Evolutionary conservation across 2,797 vertebrate species (phyloP).

Genomic region (Pangasius mekongensis): DNA sequence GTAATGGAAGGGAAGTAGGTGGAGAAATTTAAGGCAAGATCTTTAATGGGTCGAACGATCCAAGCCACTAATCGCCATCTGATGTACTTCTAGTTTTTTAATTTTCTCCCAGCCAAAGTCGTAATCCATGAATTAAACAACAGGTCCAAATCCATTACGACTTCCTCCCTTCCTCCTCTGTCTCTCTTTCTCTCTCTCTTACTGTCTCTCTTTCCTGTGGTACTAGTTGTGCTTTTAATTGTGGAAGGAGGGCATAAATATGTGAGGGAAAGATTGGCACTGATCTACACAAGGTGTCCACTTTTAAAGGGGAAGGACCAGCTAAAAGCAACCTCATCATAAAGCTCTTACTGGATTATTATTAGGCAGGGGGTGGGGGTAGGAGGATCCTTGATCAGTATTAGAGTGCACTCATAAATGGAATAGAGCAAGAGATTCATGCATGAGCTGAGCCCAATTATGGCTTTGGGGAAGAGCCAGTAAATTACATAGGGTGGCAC

Average conservation of each 20-base stretch:
- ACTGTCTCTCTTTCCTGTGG: slow-evolving; percentile 38
- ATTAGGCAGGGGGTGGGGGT: slow-evolving; percentile 35
- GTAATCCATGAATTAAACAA: slow-evolving; percentile 75
- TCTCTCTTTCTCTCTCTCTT: slow-evolving; percentile 8
- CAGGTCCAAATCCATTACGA: slow-evolving; percentile 71
- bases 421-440: slow-evolving; percentile 51
- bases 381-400: slow-evolving; percentile 40
- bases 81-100: slow-evolving; percentile 55
- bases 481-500: slow-evolving; percentile 51
- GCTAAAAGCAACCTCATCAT: slow-evolving; percentile 27
- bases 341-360: slow-evolving; percentile 48
- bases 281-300: slow-evolving; percentile 29
- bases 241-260: slow-evolving; percentile 57
- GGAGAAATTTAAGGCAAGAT: slow-evolving; percentile 57
- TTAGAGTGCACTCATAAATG: slow-evolving; percentile 49
- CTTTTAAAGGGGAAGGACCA: slow-evolving; percentile 19
- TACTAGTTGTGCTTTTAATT: slow-evolving; percentile 68
- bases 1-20: slow-evolving; percentile 41
- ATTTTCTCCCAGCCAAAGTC: slow-evolving; percentile 68
- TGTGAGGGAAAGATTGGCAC: slow-evolving; percentile 25
- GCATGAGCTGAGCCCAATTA: slow-evolving; percentile 56
- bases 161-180: slow-evolving; percentile 41
- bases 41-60: slow-evolving; percentile 58
- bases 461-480: slow-evolving; percentile 52
- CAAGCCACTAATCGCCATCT: slow-evolving; percentile 61